Percentiles rank a stretch among this genome's conserved stretches.
phyloP scores from a whole-genome alignment of 2,888 invertebrate species.

The Diloba caeruleocephala region DNA sequence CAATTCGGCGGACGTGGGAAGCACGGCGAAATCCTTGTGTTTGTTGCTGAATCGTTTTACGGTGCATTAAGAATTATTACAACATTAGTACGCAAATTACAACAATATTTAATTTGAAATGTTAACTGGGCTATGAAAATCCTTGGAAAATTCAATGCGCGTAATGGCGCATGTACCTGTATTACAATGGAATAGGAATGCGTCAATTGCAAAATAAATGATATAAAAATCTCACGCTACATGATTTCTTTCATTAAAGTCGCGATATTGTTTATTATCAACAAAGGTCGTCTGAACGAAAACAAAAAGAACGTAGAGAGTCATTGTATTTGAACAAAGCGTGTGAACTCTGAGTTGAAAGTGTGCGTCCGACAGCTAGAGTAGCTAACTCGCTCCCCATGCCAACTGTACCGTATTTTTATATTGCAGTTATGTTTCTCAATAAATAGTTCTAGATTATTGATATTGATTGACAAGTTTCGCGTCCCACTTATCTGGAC shows the following conservation, averaged over 20 bases:
- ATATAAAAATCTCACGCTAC: conserved; percentile 83
- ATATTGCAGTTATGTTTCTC: conserved; percentile 62
- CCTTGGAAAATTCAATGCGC: conserved; percentile 47
- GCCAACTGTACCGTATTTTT: conserved; percentile 52
- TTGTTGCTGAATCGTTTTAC: conserved; percentile 69
- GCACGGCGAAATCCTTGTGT: conserved; percentile 72
- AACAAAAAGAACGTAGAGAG: conserved; percentile 87
- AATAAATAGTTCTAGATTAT: conserved; percentile 55
- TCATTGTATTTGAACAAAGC: conserved; percentile 86
- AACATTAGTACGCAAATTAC: conserved; percentile 51
- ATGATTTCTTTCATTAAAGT: conserved; percentile 85
- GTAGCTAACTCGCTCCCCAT: conserved; percentile 52
- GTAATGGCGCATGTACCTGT: conserved; percentile 32
- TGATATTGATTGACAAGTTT: conserved; percentile 65
- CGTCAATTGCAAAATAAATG: conserved; percentile 79
- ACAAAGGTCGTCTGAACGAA: conserved; percentile 87
- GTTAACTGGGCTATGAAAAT: conserved; percentile 43
- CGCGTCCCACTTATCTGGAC: conserved; percentile 36
- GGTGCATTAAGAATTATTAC: conserved; percentile 64
- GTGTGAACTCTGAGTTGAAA: conserved; percentile 85
- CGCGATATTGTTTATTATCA: conserved; percentile 87
- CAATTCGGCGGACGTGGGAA: conserved; percentile 78
- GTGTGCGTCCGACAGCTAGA: conserved; percentile 77
- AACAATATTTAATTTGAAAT: conserved; percentile 41
- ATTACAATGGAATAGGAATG: conserved; percentile 68